Evolutionary conservation across 2,888 invertebrate species (phyloP).

Genomic region (Mythimna albipuncta): DNA sequence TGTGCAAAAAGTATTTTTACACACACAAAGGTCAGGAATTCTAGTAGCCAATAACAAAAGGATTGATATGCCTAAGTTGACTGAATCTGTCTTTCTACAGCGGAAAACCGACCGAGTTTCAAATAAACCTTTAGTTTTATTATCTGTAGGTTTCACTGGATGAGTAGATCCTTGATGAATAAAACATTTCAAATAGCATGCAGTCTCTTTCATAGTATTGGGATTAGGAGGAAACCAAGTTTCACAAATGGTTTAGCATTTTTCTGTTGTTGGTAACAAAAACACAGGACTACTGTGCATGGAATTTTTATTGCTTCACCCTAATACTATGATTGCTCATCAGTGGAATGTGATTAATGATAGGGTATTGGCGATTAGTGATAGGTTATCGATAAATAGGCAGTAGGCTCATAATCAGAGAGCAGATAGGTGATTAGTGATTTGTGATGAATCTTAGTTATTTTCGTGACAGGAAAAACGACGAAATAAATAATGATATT

Average conservation of each 20-base stretch:
- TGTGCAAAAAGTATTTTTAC: background rate
- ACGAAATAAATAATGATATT: background rate
- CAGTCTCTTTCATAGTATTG: background rate
- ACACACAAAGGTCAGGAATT: background rate
- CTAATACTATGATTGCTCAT: slow-evolving; percentile 4
- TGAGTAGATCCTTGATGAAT: background rate
- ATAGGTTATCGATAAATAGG: slow-evolving; percentile 22
- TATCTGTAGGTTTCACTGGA: background rate
- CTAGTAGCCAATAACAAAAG: background rate
- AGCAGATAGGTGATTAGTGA: slow-evolving; percentile 5
- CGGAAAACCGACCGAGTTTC: background rate
- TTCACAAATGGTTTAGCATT: background rate
- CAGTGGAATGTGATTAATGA: slow-evolving; percentile 16
- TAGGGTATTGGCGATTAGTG: slow-evolving; percentile 20
- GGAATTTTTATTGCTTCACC: slow-evolving; percentile 1
- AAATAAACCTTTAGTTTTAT: background rate
- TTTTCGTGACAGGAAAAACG: slow-evolving; percentile 6
- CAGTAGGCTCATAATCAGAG: background rate
- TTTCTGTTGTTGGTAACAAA: background rate
- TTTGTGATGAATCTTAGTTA: slow-evolving; percentile 8
- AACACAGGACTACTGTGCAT: background rate
- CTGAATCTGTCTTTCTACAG: background rate
- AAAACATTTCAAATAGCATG: background rate
- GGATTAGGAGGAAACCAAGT: slow-evolving; percentile 1
- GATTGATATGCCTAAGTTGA: background rate